phyloP scores from a whole-genome alignment of 2,888 invertebrate genomes.

The Philereme transversata region DNA sequence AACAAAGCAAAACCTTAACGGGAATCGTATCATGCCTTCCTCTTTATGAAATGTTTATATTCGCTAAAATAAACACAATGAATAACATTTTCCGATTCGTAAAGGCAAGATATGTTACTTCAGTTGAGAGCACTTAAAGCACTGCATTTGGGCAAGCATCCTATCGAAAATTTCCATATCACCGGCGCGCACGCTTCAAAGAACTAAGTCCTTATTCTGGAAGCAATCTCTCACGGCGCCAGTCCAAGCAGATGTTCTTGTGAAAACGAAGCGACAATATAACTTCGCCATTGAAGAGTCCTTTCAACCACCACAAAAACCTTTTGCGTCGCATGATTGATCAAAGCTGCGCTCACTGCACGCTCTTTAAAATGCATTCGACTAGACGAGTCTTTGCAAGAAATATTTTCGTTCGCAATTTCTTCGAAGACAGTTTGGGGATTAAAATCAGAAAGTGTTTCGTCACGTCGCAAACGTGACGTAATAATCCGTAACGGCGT shows the following conservation, averaged over 20 bases:
- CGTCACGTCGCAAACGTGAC: conserved; percentile 39
- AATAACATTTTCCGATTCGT: conserved; percentile 7
- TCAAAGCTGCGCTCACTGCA: conserved; percentile 71
- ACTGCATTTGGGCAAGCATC: conserved; percentile 40
- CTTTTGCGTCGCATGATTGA: conserved; percentile 77
- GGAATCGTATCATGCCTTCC: neutral
- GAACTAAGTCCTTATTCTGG: conserved; percentile 53
- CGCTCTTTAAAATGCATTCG: conserved; percentile 65
- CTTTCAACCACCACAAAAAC: conserved; percentile 75
- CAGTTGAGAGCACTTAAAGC: conserved; percentile 21
- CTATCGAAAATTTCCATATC: conserved; percentile 52
- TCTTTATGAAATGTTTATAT: neutral
- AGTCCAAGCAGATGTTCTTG: conserved; percentile 56
- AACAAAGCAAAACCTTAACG: neutral
- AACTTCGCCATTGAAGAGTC: conserved; percentile 64
- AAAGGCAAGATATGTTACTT: conserved; percentile 11
- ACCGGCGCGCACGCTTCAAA: conserved; percentile 31
- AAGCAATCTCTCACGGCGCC: conserved; percentile 67
- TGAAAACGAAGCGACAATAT: conserved; percentile 65
- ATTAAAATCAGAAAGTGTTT: conserved; percentile 28
- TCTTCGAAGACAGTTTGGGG: conserved; percentile 22
- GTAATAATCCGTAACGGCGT: conserved; percentile 43
- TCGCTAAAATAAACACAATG: neutral
- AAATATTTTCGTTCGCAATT: conserved; percentile 27
- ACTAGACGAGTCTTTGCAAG: conserved; percentile 26